Base-by-base conservation (phyloP, 1,140 invertebrate genomes). In the Drosophila pseudoobscura region DNA sequence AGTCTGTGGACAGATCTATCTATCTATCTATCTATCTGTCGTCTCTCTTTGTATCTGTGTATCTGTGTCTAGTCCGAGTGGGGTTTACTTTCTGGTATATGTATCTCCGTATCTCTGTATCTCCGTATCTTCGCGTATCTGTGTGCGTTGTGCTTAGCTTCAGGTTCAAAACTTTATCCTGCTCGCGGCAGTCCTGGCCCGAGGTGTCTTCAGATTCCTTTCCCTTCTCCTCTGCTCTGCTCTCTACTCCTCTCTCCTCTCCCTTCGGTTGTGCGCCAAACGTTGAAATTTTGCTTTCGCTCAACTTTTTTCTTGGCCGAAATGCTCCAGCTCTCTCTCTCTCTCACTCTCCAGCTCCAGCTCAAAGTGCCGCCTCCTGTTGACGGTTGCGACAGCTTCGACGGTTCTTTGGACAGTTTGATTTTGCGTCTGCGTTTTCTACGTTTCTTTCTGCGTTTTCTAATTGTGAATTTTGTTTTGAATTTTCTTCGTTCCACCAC, bases 401-500 rank as follows among this genome's bases (percentile, higher is more conserved):
- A 65, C 75, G 71, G 64, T 71, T 63, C 64, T 71, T 63, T 60
- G 52, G 56, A 56, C 71, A 74, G 41, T 62, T 78, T 76, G 80
- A 76, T 80, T 85, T 87, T 85, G 82, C 70, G 79, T 83, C 75
- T 82, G 75, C 78, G 85, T 89, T 79, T 80, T 80, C 88, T 83
- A 89, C 84, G 84, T 88, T 88, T 88, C 89, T 91, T 91, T 91
- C 85, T 91, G 65, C 90, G 78, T 89, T 91, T 91, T 91, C 87
- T 91, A 91, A 91, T 91, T 89, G 78, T 91, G 83, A 91, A 91
- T 91, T 91, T 91, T 85, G 89, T 89, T 91, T 91, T 91, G 83
- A 88, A 88, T 90, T 90, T 91, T 85, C 83, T 91, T 85, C 83
- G 73, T 91, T 91, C 90, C 90, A 91, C 90, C 90, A 91, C 90